Conservation (phyloP, 2,888 invertebrate genomes). For the Tridacna crocea region DNA sequence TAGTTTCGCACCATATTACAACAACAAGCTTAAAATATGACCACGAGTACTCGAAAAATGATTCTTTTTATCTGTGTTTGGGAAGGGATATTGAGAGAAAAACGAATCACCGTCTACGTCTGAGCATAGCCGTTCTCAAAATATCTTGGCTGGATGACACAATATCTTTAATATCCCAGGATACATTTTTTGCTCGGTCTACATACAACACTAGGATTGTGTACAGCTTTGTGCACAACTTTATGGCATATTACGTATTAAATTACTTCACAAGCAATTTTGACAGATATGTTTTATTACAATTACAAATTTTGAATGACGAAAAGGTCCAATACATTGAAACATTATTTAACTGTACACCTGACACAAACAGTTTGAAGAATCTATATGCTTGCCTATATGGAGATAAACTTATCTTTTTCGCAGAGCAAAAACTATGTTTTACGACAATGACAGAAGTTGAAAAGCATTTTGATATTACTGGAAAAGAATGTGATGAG, state of each 20-base stretch:
- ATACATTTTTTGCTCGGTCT: background rate
- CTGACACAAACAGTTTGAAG: background rate
- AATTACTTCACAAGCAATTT: background rate
- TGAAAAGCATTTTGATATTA: background rate
- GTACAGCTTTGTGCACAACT: background rate
- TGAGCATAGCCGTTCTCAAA: slow-evolving; percentile 10
- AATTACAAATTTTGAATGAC: background rate
- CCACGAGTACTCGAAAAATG: background rate
- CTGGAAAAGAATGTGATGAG: background rate
- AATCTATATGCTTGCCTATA: background rate
- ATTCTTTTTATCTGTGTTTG: slow-evolving; percentile 4
- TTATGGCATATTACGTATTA: background rate
- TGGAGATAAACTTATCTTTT: background rate
- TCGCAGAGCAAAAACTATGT: background rate
- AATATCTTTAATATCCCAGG: background rate
- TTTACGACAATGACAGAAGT: background rate
- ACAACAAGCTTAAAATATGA: background rate
- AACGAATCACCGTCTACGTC: background rate
- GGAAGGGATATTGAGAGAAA: background rate
- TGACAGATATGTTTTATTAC: background rate
- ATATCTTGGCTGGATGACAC: background rate
- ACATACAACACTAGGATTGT: background rate
- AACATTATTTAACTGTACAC: background rate
- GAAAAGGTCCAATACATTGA: background rate
- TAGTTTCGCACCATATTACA: background rate